These are phyloP conservation scores for Drosophila subsilvestris DNA, from an alignment of 2,888 invertebrate species.

Conservation along the genomic window DNA sequence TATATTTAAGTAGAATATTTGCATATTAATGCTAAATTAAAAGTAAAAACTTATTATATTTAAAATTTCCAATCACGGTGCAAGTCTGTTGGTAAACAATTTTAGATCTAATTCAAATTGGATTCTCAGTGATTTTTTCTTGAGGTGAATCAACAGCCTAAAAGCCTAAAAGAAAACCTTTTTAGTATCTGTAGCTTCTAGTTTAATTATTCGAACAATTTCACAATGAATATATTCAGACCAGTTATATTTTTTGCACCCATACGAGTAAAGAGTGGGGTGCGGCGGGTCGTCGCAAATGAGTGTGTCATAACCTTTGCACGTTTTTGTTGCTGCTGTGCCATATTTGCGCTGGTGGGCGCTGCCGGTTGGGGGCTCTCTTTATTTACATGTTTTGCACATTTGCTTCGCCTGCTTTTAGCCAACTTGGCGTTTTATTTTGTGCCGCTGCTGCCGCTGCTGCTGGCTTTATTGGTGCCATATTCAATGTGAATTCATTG, in stretches of 20 bases:
- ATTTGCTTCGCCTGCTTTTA: constrained; percentile 52
- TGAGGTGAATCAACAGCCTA: too few species aligned
- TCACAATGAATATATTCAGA: not conserved
- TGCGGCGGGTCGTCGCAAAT: too few species aligned
- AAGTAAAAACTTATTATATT: too few species aligned
- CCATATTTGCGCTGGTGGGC: constrained; percentile 48
- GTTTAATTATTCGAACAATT: not conserved
- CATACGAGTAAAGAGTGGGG: constrained; percentile 2
- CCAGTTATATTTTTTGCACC: constrained; percentile 31
- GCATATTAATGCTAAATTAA: too few species aligned
- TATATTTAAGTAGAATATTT: too few species aligned
- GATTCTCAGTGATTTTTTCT: too few species aligned
- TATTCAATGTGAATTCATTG: constrained; percentile 49
- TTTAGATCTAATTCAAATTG: too few species aligned
- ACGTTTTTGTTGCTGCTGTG: constrained; percentile 48
- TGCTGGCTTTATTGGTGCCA: constrained; percentile 58
- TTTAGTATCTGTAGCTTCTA: not conserved
- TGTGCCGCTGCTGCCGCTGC: constrained; percentile 23
- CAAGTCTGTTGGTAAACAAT: too few species aligned
- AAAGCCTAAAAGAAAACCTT: too few species aligned
- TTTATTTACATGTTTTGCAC: constrained; percentile 66
- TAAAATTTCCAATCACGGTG: too few species aligned
- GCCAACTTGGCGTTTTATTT: constrained; percentile 38
- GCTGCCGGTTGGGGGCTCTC: not conserved
- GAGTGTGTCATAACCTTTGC: constrained; percentile 50